phyloP scores from a whole-genome alignment of 2,888 invertebrate genomes.

The Orthonevra nobilis region DNA sequence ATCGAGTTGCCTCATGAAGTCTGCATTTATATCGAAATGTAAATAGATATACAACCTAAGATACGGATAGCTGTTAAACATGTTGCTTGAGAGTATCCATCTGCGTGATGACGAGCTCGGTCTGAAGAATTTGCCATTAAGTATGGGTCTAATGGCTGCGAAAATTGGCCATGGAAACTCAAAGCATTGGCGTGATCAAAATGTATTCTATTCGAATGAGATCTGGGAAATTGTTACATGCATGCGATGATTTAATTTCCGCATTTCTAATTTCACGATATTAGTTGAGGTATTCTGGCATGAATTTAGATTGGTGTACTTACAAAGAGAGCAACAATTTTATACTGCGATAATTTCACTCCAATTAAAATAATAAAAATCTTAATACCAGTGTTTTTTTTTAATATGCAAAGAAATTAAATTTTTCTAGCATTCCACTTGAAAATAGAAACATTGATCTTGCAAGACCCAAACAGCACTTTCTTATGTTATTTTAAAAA shows the following conservation, averaged over 20 bases:
- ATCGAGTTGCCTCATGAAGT: constrained; percentile 57
- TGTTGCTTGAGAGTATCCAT: constrained; percentile 41
- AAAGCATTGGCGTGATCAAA: constrained; percentile 31
- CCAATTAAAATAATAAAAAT: constrained; percentile 1
- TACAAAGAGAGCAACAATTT: not conserved
- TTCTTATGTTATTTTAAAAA: too few species aligned
- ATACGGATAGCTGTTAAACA: constrained; percentile 55
- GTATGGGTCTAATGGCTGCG: constrained; percentile 47
- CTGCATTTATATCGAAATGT: constrained; percentile 35
- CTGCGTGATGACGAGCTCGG: constrained; percentile 15
- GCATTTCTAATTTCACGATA: constrained; percentile 22
- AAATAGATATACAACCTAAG: constrained; percentile 38
- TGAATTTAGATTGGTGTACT: constrained; percentile 2
- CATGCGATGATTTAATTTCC: constrained; percentile 55
- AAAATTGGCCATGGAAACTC: constrained; percentile 32
- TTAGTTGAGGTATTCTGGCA: constrained; percentile 1
- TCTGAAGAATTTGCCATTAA: constrained; percentile 46
- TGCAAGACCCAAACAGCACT: too few species aligned
- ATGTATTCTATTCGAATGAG: constrained; percentile 22
- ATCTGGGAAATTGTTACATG: constrained; percentile 38
- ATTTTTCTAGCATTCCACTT: too few species aligned
- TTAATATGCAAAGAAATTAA: too few species aligned
- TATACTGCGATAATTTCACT: not conserved
- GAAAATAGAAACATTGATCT: too few species aligned
- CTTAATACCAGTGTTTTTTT: too few species aligned